A percentile compares a stretch with the other conserved stretches of the same genome.
Conservation (phyloP, 2,113 vertebrate genomes). For the Odocoileus virginianus region DNA sequence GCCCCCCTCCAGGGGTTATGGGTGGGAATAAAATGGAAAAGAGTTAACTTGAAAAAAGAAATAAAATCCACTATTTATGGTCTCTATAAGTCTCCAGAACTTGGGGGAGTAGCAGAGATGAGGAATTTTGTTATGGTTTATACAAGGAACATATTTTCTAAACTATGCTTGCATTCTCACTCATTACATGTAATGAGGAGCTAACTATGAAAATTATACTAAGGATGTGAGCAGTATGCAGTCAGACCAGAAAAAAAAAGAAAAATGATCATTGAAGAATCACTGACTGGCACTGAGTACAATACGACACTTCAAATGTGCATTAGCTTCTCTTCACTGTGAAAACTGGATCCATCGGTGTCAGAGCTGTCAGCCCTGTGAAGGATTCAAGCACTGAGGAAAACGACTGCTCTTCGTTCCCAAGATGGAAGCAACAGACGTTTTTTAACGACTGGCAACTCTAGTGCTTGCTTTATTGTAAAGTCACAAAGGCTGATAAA, state of each 20-base stretch:
- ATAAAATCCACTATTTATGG: neutral
- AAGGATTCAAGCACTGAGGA: neutral
- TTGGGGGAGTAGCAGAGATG: neutral
- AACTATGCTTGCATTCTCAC: neutral
- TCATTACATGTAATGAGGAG: neutral
- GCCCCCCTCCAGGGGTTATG: neutral
- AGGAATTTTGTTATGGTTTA: neutral
- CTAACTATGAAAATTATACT: neutral
- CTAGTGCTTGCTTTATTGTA: constrained; percentile 4
- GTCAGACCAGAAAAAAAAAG: neutral
- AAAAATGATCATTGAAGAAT: neutral
- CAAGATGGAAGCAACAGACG: neutral
- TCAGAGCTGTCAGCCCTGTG: neutral
- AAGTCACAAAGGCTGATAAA: neutral
- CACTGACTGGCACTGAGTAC: neutral
- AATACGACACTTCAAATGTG: neutral
- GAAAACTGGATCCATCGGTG: neutral
- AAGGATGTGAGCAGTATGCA: neutral
- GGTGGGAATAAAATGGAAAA: neutral
- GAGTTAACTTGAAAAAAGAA: neutral
- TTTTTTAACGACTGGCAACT: neutral
- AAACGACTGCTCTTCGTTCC: neutral
- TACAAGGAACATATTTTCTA: neutral
- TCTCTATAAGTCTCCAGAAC: neutral
- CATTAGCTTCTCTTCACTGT: neutral